Evolutionary conservation across 2,797 vertebrate genomes (phyloP).

Genomic region (Lagodon rhomboides): DNA sequence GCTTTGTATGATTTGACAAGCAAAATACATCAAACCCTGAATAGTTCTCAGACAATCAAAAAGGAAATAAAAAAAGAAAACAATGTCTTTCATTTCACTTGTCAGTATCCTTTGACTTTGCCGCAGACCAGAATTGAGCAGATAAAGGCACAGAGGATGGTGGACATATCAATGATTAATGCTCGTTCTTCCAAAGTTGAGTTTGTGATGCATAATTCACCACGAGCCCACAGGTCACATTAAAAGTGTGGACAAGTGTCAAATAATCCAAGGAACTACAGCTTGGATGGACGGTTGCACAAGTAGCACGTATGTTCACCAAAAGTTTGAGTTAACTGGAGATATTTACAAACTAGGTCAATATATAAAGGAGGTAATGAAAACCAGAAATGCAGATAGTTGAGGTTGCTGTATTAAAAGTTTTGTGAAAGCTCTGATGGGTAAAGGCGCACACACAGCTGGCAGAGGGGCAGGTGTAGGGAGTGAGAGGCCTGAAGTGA

Average conservation of each 20-base stretch:
- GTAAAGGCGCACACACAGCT: conserved; percentile 39
- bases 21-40: conserved; percentile 52
- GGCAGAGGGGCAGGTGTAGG: conserved; percentile 71
- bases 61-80: conserved; percentile 46
- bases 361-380: neutral
- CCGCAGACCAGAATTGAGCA: conserved; percentile 48
- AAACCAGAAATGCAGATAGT: conserved; percentile 11
- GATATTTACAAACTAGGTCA: conserved; percentile 25
- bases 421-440: conserved; percentile 38
- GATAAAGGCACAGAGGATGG: conserved; percentile 49
- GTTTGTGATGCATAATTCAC: conserved; percentile 60
- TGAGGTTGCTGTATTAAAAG: conserved; percentile 29
- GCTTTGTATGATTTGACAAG: conserved; percentile 77
- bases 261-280: neutral
- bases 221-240: neutral
- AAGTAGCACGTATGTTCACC: neutral
- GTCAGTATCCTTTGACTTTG: conserved; percentile 49
- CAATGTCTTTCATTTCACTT: conserved; percentile 63
- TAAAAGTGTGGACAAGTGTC: conserved; percentile 2
- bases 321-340: conserved; percentile 15
- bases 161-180: conserved; percentile 72
- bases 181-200: conserved; percentile 56
- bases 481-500: conserved; percentile 66
- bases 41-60: conserved; percentile 52
- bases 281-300: neutral